Evolutionary conservation across 2,797 vertebrate genomes (phyloP).

Genomic region (Poecilia picta): DNA sequence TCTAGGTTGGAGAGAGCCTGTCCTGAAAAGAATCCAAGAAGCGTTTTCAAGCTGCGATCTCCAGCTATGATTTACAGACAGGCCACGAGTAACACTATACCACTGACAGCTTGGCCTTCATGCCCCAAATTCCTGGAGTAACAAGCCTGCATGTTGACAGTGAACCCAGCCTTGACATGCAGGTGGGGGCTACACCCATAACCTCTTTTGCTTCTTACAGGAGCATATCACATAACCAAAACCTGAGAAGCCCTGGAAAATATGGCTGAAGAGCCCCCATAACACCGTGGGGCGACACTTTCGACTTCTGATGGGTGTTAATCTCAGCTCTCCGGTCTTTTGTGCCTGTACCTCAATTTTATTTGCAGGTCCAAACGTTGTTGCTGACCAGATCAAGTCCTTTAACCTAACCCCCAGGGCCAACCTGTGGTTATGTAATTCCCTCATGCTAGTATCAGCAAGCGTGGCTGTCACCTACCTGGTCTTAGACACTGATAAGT

Average conservation of each 20-base stretch:
- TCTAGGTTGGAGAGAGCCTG: constrained; percentile 22
- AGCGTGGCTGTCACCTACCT: constrained; percentile 71
- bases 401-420: constrained; percentile 42
- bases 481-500: constrained; percentile 56
- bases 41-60: constrained; percentile 28
- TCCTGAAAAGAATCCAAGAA: constrained; percentile 44
- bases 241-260: constrained; percentile 64
- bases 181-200: constrained; percentile 31
- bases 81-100: constrained; percentile 70
- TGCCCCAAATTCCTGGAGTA: constrained; percentile 72
- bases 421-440: constrained; percentile 72
- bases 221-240: constrained; percentile 59
- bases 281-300: constrained; percentile 33
- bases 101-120: constrained; percentile 61
- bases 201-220: constrained; percentile 29
- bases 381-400: constrained; percentile 43
- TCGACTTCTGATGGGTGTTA: constrained; percentile 38
- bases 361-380: constrained; percentile 37
- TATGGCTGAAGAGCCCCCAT: constrained; percentile 34
- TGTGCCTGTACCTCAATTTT: constrained; percentile 7
- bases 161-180: constrained; percentile 72
- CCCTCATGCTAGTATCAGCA: constrained; percentile 60
- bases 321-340: constrained; percentile 57
- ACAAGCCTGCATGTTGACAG: constrained; percentile 59
- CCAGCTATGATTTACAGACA: constrained; percentile 56